Evolutionary conservation across 2,888 invertebrate genomes (phyloP).

Genomic region (Galeruca laticollis): DNA sequence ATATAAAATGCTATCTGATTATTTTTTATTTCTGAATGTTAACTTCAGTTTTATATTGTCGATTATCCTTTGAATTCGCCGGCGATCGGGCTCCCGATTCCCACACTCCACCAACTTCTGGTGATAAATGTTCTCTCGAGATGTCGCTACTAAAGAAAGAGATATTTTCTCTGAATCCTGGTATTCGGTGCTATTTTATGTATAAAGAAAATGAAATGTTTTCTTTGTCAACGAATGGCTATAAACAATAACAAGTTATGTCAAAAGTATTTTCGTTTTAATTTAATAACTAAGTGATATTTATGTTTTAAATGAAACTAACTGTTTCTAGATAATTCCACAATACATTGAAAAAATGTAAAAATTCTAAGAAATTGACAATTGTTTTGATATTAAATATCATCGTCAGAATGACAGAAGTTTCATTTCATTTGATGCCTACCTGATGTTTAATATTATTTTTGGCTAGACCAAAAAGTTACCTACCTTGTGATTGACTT

Average conservation of each 20-base stretch:
- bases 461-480: no score
- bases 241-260: not conserved
- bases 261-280: not conserved
- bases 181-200: constrained; percentile 10
- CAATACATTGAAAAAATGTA: no score
- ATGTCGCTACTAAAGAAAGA: constrained; percentile 8
- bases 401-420: no score
- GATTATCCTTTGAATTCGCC: constrained; percentile 66
- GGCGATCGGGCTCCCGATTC: constrained; percentile 64
- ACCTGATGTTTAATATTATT: no score
- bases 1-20: constrained; percentile 67
- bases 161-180: constrained; percentile 16
- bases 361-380: no score
- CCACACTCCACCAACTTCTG: constrained; percentile 63
- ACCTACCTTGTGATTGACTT: no score
- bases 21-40: constrained; percentile 67
- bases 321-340: no score
- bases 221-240: not conserved
- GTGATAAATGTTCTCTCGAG: constrained; percentile 57
- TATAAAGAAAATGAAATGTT: constrained; percentile 3
- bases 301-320: not conserved
- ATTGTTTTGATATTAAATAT: no score
- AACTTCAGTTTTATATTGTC: constrained; percentile 68
- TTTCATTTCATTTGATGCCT: no score
- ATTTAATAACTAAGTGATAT: no score